A percentile compares a stretch with the other conserved stretches of the same genome.
Conservation (phyloP, 2,113 vertebrate species). For the Cariama cristata region DNA sequence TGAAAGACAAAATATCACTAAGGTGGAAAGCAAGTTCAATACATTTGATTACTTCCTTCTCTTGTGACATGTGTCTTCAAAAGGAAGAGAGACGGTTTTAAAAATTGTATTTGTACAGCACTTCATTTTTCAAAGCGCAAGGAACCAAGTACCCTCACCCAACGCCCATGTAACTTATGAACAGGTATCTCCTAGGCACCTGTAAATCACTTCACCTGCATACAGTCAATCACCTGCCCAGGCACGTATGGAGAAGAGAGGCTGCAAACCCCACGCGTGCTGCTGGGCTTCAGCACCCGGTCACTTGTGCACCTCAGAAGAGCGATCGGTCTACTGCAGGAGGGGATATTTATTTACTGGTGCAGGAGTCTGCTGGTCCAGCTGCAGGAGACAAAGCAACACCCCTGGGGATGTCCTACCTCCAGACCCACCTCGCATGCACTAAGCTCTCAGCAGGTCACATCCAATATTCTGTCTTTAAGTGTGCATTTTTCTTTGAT, state of each 20-base stretch:
- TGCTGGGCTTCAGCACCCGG: neutral
- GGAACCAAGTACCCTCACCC: neutral
- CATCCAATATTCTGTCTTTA: neutral
- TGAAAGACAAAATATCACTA: neutral
- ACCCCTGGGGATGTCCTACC: neutral
- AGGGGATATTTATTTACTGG: neutral
- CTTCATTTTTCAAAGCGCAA: conserved; percentile 12
- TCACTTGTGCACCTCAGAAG: neutral
- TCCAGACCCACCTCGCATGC: neutral
- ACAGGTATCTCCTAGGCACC: neutral
- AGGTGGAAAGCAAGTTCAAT: neutral
- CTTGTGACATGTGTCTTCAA: neutral
- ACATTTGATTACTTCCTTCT: neutral
- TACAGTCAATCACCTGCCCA: neutral
- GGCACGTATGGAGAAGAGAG: rapidly evolving
- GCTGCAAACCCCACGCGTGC: neutral
- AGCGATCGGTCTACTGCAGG: neutral
- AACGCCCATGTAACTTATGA: neutral
- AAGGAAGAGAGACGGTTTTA: neutral
- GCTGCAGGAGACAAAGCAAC: neutral
- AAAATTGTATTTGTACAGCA: neutral
- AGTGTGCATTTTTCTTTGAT: neutral
- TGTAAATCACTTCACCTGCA: neutral
- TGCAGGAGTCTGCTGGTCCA: neutral
- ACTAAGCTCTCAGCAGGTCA: neutral